phyloP scores from a whole-genome alignment of 2,888 invertebrate species.

The Tromatobia lineatoria region DNA sequence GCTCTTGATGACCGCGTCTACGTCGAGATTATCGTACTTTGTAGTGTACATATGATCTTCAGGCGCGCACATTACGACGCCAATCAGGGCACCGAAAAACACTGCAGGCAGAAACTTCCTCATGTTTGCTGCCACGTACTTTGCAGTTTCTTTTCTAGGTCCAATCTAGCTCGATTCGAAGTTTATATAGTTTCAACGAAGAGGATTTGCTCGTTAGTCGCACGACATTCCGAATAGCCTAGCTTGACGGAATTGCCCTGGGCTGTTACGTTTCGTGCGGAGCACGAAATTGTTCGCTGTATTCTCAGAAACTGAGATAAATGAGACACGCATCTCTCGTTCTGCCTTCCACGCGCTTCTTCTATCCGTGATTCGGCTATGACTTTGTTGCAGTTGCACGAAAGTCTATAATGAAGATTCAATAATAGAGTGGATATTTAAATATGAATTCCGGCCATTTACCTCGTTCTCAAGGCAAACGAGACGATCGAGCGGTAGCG shows the following conservation, averaged over 20 bases:
- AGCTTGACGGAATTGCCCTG: slow-evolving; percentile 33
- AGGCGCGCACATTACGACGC: slow-evolving; percentile 38
- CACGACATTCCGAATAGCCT: slow-evolving; percentile 68
- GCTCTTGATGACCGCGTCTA: slow-evolving; percentile 89
- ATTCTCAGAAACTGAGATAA: slow-evolving; percentile 9
- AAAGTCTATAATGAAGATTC: neutral
- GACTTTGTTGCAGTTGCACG: neutral
- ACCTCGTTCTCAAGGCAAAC: neutral
- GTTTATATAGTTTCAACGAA: slow-evolving; percentile 35
- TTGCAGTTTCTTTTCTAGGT: slow-evolving; percentile 1
- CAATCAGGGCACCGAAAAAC: slow-evolving; percentile 27
- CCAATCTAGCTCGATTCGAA: slow-evolving; percentile 18
- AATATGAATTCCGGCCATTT: neutral
- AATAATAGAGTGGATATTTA: neutral
- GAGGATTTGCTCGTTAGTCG: slow-evolving; percentile 72
- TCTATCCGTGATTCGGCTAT: neutral
- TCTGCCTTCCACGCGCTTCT: neutral
- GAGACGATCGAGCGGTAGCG: no score
- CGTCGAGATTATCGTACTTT: slow-evolving; percentile 90
- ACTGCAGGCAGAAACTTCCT: slow-evolving; percentile 60
- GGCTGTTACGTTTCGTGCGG: slow-evolving; percentile 32
- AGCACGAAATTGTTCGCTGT: slow-evolving; percentile 1
- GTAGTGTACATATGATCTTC: slow-evolving; percentile 86
- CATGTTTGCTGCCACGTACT: slow-evolving; percentile 31
- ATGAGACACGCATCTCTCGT: slow-evolving; percentile 21